phyloP scores from a whole-genome alignment of 2,113 vertebrate species.

The Spea bombifrons region DNA sequence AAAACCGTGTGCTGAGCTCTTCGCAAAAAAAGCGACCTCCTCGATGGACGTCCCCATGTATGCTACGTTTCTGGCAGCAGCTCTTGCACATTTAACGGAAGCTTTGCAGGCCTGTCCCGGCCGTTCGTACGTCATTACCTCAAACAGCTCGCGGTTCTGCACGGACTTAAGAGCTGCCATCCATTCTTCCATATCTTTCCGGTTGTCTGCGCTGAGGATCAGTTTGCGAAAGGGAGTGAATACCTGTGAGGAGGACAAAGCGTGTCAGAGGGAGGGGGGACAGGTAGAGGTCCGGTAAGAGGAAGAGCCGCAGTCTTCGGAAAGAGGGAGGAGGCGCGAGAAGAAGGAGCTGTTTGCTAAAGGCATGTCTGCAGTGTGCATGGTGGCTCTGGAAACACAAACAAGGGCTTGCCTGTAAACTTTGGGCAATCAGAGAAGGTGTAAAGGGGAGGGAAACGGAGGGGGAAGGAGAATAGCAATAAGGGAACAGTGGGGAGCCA shows the following conservation, averaged over 20 bases:
- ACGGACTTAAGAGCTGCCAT: constrained; percentile 87
- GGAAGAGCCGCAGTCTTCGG: neutral
- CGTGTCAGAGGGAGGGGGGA: constrained; percentile 44
- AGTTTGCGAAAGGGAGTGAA: constrained; percentile 93
- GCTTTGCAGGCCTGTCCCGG: neutral
- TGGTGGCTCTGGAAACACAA: constrained; percentile 32
- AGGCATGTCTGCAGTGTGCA: constrained; percentile 27
- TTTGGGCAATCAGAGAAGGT: neutral
- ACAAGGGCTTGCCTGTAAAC: constrained; percentile 36
- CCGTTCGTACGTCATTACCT: constrained; percentile 65
- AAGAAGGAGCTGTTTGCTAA: constrained; percentile 31
- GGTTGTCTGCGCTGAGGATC: constrained; percentile 92
- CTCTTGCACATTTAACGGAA: too few species aligned
- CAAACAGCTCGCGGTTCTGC: constrained; percentile 89
- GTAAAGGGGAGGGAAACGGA: neutral
- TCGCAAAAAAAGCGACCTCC: too few species aligned
- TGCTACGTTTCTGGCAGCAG: too few species aligned
- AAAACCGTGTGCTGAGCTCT: too few species aligned
- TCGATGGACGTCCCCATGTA: too few species aligned
- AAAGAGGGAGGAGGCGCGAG: constrained; percentile 13
- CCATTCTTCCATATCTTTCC: constrained; percentile 99
- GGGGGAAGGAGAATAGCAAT: neutral
- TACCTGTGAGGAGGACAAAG: constrained; percentile 65
- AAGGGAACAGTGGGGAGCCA: neutral
- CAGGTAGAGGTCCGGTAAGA: constrained; percentile 1